Percentiles rank a stretch among this genome's conserved stretches.
Evolutionary conservation across 2,113 vertebrate species (phyloP).

Genomic region (Eublepharis macularius): DNA sequence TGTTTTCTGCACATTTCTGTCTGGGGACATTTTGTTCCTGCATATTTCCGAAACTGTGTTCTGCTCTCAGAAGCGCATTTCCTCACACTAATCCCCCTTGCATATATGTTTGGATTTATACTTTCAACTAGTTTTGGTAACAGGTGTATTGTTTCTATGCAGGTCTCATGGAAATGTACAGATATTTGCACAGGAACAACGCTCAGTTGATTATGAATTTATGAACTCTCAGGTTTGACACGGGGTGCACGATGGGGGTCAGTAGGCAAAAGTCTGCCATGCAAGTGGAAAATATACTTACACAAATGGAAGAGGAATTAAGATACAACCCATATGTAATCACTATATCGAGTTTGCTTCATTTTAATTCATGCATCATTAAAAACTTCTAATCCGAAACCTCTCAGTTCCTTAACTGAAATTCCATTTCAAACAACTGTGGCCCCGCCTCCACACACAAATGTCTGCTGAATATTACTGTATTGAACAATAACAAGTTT

Average conservation of each 20-base stretch:
- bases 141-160: background rate
- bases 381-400: conserved; percentile 45
- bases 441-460: conserved; percentile 52
- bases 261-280: too few species aligned
- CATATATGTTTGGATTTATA: background rate
- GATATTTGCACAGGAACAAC: background rate
- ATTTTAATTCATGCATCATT: conserved; percentile 16
- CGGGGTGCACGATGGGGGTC: too few species aligned
- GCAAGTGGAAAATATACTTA: too few species aligned
- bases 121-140: background rate
- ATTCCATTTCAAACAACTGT: conserved; percentile 21
- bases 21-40: background rate
- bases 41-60: background rate
- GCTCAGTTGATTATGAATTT: too few species aligned
- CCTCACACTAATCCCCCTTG: background rate
- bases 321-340: background rate
- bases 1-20: background rate
- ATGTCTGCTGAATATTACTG: conserved; percentile 55
- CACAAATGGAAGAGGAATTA: too few species aligned
- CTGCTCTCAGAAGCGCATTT: background rate
- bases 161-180: background rate
- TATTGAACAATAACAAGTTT: conserved; percentile 22
- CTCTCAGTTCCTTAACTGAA: conserved; percentile 31
- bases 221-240: too few species aligned
- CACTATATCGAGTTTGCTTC: conserved; percentile 23